Evolutionary conservation across 2,113 vertebrate genomes (phyloP), one percentile per base, ranked within the genome.

Genomic region (Odontesthes bonariensis): DNA sequence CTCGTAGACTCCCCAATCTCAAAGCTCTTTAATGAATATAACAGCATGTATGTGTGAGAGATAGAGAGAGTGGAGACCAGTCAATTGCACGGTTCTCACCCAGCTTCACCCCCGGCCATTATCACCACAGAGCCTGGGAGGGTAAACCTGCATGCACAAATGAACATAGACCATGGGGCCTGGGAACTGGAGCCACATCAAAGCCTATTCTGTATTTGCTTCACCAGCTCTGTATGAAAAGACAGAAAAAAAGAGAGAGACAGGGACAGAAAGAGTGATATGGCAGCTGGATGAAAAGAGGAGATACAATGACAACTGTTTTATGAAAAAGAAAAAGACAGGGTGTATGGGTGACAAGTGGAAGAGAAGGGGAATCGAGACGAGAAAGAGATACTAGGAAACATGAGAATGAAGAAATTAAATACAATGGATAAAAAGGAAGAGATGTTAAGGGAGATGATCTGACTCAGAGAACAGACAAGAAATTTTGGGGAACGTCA

Each of bases 181-280:
- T 77, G 68, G 71, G 81, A 86, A 59, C 63, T 78, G 78, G 74
- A 81, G 79, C 69, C 76, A 81, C 81, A 83, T 89, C 86, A 87
- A 82, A 89, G 88, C 20, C 19, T 31, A 1, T 27, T 66, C 65
- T 58, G 27, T 14, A 59, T 88, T 74, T 83, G 67, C 79, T 77
- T 84, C 79, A 74, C 42, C 57, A 42, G 71, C 70, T 75, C 58
- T 23, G 58, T 69, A 23, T 72, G 56, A 75, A 71, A 5, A 35
- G 31, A 71, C 52, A 56, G 58, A 58, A n/a, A 64, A 52, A 16
- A 47, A 74, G 12, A 56, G 16, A 56, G 61, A 59, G 13, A 27
- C 9, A 19, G 3, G 23, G 31, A 6, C 62, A 32, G 53, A 53
- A 65, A 27, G 64, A 67, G 38, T 13, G 69, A 69, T n/a, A 23